Base-by-base conservation (phyloP, 2,113 vertebrate genomes). In the Psittacara wagleri region DNA sequence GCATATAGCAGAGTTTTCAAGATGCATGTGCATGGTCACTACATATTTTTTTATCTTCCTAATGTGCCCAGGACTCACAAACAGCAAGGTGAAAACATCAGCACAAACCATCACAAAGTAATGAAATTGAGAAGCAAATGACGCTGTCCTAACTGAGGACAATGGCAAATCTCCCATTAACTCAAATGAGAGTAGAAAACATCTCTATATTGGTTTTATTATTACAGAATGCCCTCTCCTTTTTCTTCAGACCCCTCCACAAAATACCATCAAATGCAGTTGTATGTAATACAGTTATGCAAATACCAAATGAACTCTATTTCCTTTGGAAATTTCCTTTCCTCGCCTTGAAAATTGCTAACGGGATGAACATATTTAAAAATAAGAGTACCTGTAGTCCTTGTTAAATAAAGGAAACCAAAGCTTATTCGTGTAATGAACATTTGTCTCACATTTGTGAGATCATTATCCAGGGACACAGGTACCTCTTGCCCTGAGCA, bases 61-160 rank as follows among this genome's bases (percentile, higher is more conserved):
- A 77, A 95, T 87, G 59, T 35, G 7, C 80, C 91, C 41, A 80
- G 72, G 78, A 44, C 68, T 96, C 78, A 83, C 43, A 66, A 87
- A 62, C 24, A 88, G 52, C 49, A 79, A 90, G 94, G 88, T 89
- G 94, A 96, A 90, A 86, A 83, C 93, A 94, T 87, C 92, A 95
- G 85, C 90, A 94, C 93, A 95, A 95, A 41, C 85, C 92, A 84
- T 96, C 93, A 85, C 80, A 97, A 91, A 96, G 77, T 74, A 96
- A 82, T 67, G 70, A 94, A 93, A 96, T 16, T 64, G 83, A 88
- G 73, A 94, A 94, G 85, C 24, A 81, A 88, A 95, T 88, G 86
- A 86, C 76, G 61, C 39, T 64, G 79, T 92, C 90, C 82, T 88
- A 67, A 74, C 90, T 79, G 57, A 93, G 77, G 64, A 90, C 83